Evolutionary conservation across 2,888 invertebrate genomes (phyloP), one percentile per base, ranked within the genome.

Genomic region (Dendrolimus houi): DNA sequence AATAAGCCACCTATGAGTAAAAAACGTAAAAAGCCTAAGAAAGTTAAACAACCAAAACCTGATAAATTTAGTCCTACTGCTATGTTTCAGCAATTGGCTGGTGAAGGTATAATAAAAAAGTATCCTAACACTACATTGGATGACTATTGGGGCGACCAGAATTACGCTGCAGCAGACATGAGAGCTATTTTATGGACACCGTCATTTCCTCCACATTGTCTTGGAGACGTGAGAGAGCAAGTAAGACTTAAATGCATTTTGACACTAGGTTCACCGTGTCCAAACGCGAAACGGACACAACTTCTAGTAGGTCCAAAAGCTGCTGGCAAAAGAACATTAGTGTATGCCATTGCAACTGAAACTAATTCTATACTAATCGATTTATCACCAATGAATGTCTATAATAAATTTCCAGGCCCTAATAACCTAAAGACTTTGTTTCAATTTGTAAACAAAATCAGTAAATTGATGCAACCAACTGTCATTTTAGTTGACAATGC

Each of bases 321-420:
- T 41, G 89, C 92, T 52, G 96, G 96, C 0, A 96, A 96, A 79
- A 93, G 92, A 69, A 91, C 94, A 61, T 79, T 97, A 57, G 92
- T 93, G 0, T 92, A 96, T 67, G 95, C 95, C 0, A 89, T 97
- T 41, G 96, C 95, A 63, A 93, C 93, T 1, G 95, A 96, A 82
- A 92, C 94, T 0, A 94, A 94, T 56, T 94, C 96, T 7, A 93
- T 95, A 53, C 78, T 96, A 12, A 94, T 97, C 73, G 96, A 97
- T 70, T 81, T 97, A 12, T 94, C 95, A 0, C 94, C 96, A 0
- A 82, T 92, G 54, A 93, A 93, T 64, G 85, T 95, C 8, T 93
- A 91, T 13, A 92, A 93, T 55, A 94, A 95, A 80, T 96, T 95
- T 75, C 90, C 92, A 1, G 94, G 94, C 0, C 92, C 93, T 63